These are phyloP conservation scores for Machimus rusticus DNA, from an alignment of 2,888 invertebrate genomes.

Conservation along the genomic window DNA sequence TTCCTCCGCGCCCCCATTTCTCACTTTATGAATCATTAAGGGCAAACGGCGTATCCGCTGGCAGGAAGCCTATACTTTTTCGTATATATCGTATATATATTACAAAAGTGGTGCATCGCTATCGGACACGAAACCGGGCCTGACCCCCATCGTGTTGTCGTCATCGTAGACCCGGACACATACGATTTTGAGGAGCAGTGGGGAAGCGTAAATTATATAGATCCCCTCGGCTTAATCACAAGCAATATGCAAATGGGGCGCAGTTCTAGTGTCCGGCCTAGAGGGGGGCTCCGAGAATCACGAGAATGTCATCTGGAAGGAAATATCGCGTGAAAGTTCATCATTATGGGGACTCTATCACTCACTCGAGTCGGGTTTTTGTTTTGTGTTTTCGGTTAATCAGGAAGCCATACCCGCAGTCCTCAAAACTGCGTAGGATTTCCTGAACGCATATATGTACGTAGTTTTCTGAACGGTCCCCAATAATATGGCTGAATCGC, in stretches of 20 bases:
- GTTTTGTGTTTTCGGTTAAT: background rate
- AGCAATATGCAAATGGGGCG: background rate
- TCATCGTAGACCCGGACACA: background rate
- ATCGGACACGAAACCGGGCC: background rate
- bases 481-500: background rate
- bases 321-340: background rate
- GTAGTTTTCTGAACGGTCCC: background rate
- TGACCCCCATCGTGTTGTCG: background rate
- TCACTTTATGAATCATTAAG: background rate
- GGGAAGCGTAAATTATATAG: background rate
- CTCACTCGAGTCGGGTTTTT: background rate
- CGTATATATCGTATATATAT: background rate
- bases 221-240: background rate
- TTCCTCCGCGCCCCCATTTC: background rate
- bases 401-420: background rate
- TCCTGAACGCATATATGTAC: background rate
- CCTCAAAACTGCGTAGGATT: background rate
- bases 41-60: background rate
- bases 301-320: background rate
- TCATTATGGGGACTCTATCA: background rate
- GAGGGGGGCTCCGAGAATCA: background rate
- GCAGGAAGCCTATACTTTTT: background rate
- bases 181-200: background rate
- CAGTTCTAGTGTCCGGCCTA: background rate
- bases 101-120: background rate